phyloP scores from a whole-genome alignment of 2,888 invertebrate species.

The Nomada lathburiana region DNA sequence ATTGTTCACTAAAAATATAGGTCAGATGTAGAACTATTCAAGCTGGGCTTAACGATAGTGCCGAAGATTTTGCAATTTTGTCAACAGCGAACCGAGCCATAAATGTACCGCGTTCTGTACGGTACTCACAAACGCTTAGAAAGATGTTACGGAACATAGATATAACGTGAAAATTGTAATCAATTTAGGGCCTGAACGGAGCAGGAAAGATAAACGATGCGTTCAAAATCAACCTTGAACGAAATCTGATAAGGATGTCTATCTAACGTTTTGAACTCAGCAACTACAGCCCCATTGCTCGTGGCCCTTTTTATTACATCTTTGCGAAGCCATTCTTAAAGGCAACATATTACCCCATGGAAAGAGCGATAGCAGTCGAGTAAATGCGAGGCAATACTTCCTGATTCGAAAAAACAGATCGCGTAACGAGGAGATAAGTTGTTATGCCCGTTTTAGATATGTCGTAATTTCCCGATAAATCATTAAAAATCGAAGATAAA shows the following conservation, averaged over 20 bases:
- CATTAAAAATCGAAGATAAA: no score
- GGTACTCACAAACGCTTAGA: not conserved
- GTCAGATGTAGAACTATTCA: not conserved
- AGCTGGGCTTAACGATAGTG: not conserved
- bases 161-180: not conserved
- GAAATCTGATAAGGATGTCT: not conserved
- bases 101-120: not conserved
- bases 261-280: not conserved
- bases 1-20: not conserved
- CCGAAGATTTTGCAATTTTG: not conserved
- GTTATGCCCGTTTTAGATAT: not conserved
- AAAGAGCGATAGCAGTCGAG: no score
- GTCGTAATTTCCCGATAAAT: slow-evolving; percentile 3
- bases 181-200: not conserved
- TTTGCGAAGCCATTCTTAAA: no score
- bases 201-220: slow-evolving; percentile 6
- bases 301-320: no score
- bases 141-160: not conserved
- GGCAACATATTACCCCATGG: no score
- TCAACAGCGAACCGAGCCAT: not conserved
- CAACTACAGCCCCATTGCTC: no score
- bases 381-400: no score
- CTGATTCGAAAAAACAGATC: no score
- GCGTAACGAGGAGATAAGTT: slow-evolving; percentile 7
- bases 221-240: not conserved